These are phyloP conservation scores for Ceraclea dissimilis DNA, from an alignment of 2,888 invertebrate genomes.

Conservation along the genomic window DNA sequence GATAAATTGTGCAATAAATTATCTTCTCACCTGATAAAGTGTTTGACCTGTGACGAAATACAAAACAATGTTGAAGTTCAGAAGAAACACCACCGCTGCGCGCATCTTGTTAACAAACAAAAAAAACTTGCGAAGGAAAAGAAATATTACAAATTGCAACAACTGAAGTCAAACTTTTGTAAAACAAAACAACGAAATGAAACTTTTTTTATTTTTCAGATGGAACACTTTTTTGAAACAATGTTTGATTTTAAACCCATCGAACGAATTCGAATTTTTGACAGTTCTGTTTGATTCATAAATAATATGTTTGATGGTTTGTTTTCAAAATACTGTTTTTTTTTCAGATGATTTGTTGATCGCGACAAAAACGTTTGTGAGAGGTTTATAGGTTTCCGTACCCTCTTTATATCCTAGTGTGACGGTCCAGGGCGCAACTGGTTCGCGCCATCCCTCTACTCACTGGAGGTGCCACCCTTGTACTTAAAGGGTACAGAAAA, in stretches of 20 bases:
- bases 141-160: neutral
- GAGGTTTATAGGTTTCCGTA: conserved; percentile 29
- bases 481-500: too few species aligned
- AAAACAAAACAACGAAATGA: too few species aligned
- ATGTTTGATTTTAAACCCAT: too few species aligned
- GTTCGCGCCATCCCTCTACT: conserved; percentile 9
- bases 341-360: conserved; percentile 3
- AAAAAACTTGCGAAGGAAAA: neutral
- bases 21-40: conserved; percentile 23
- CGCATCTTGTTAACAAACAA: conserved; percentile 15
- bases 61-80: conserved; percentile 22
- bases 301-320: too few species aligned
- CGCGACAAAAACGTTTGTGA: conserved; percentile 21
- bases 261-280: too few species aligned
- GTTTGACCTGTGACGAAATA: conserved; percentile 21
- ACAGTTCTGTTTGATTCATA: too few species aligned
- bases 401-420: conserved; percentile 25
- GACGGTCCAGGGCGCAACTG: conserved; percentile 17
- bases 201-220: too few species aligned
- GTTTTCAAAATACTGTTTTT: neutral
- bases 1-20: too few species aligned
- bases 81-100: conserved; percentile 20
- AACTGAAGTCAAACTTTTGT: neutral
- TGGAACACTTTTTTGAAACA: too few species aligned
- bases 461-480: neutral